phyloP scores from a whole-genome alignment of 2,888 invertebrate species.

The Morpho deidamia region DNA sequence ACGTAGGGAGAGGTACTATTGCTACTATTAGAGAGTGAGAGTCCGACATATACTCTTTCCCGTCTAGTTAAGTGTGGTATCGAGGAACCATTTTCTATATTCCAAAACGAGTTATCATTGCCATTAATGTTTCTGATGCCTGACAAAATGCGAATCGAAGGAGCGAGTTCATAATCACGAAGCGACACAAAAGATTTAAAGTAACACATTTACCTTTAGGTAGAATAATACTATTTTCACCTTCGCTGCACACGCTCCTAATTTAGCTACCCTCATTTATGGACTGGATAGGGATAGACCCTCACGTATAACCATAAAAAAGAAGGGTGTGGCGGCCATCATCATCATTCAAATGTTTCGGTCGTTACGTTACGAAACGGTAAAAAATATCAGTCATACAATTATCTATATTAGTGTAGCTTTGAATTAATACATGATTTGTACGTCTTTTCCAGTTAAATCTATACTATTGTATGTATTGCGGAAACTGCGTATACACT shows the following conservation, averaged over 20 bases:
- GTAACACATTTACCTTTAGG: not conserved
- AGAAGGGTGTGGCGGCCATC: slow-evolving; percentile 62
- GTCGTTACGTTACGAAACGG: not conserved
- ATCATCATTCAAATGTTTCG: slow-evolving; percentile 29
- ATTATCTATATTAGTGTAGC: not conserved
- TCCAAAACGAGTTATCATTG: too few species aligned
- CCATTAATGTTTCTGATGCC: too few species aligned
- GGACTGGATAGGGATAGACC: slow-evolving; percentile 48
- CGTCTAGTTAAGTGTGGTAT: too few species aligned
- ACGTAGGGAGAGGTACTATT: too few species aligned
- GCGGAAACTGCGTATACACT: too few species aligned
- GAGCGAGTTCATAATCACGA: too few species aligned
- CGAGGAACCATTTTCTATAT: too few species aligned
- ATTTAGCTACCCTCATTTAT: slow-evolving; percentile 38
- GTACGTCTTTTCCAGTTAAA: not conserved
- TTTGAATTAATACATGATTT: not conserved
- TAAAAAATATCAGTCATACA: not conserved
- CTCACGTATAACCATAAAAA: slow-evolving; percentile 43
- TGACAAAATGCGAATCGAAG: too few species aligned
- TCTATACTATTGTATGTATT: too few species aligned
- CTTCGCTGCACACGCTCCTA: slow-evolving; percentile 38
- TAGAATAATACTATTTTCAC: slow-evolving; percentile 36
- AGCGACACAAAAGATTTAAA: too few species aligned
- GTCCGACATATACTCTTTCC: too few species aligned
- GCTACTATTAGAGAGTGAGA: too few species aligned